phyloP scores from a whole-genome alignment of 2,113 vertebrate genomes.

The Nycticorax nycticorax region DNA sequence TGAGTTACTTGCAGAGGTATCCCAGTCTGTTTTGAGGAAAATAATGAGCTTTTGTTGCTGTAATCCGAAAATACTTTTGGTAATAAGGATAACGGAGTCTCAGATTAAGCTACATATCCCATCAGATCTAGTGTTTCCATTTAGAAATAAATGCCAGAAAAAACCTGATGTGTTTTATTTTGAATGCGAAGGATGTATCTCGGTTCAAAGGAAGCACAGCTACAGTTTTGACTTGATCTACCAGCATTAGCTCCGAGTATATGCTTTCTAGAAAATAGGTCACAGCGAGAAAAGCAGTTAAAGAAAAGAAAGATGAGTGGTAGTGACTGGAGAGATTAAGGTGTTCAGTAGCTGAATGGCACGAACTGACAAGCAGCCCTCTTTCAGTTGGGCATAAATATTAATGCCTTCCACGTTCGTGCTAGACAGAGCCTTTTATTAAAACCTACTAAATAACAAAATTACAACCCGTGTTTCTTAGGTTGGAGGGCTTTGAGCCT shows the following conservation, averaged over 20 bases:
- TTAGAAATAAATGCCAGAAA: background rate
- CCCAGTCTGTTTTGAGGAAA: background rate
- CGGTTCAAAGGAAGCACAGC: background rate
- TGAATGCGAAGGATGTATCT: background rate
- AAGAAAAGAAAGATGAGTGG: background rate
- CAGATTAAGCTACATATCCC: background rate
- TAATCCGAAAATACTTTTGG: background rate
- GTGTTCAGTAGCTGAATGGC: background rate
- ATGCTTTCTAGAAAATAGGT: conserved; percentile 37
- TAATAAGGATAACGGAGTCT: background rate
- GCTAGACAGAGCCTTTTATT: background rate
- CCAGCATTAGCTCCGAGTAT: background rate
- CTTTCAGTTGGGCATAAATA: conserved; percentile 11
- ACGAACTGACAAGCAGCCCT: background rate
- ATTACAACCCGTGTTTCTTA: background rate
- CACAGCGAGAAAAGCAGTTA: conserved; percentile 9
- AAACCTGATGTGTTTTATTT: background rate
- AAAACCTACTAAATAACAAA: background rate
- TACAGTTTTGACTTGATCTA: conserved; percentile 8
- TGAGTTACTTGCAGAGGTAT: background rate
- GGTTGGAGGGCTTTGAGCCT: background rate
- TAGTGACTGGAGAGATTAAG: background rate
- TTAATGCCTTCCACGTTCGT: background rate
- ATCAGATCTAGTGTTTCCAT: background rate
- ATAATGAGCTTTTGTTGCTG: background rate